A percentile compares a stretch with the other conserved stretches of the same genome.
Conservation (phyloP, 2,113 vertebrate species). For the rabbit (Oryctolagus cuniculus) region DNA sequence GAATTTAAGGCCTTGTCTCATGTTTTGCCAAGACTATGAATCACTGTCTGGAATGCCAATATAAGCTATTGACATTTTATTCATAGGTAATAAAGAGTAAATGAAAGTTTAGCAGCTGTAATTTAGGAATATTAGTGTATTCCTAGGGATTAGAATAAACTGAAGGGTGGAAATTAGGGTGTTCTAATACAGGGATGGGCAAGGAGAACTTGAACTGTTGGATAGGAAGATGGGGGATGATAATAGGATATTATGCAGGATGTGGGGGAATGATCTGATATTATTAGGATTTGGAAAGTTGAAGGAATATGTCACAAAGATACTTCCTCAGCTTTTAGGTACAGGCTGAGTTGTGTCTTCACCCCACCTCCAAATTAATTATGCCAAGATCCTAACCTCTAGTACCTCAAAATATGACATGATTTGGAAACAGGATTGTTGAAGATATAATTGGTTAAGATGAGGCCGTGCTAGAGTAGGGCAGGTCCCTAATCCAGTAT, state of each 20-base stretch:
- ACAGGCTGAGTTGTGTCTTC: not conserved
- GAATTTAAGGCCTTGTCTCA: not conserved
- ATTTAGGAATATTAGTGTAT: not conserved
- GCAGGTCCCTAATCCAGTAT: not conserved
- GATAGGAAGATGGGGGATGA: not conserved
- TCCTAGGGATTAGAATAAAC: not conserved
- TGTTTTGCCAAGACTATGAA: not conserved
- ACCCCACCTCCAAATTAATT: not conserved
- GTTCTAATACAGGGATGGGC: not conserved
- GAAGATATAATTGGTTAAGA: not conserved
- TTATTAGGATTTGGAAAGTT: not conserved
- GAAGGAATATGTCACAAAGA: not conserved
- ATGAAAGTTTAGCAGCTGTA: not conserved
- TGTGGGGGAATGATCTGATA: not conserved
- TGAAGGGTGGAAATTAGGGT: not conserved
- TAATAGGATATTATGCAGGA: not conserved
- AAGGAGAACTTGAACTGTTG: not conserved
- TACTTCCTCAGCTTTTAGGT: not conserved
- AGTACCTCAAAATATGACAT: not conserved
- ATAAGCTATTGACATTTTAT: conserved; percentile 27
- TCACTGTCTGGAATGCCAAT: not conserved
- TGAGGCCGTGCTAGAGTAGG: not conserved
- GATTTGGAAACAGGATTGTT: not conserved
- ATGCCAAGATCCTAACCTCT: not conserved
- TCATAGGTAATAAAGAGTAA: not conserved